Percentiles rank a stretch among this genome's conserved stretches.
Evolutionary conservation across 2,113 vertebrate genomes (phyloP).

Genomic region (Gallinago media): DNA sequence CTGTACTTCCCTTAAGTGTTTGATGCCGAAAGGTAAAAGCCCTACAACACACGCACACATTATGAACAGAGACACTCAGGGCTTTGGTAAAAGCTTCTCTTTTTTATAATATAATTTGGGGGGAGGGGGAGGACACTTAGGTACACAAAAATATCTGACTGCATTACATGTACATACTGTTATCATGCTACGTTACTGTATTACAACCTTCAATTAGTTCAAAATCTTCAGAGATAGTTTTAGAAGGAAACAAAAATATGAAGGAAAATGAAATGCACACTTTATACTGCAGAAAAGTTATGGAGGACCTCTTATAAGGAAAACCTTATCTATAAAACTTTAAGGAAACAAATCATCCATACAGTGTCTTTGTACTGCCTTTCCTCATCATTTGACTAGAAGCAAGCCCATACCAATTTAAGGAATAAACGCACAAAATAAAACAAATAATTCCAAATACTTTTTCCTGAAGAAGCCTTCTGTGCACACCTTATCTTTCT

Average conservation of each 20-base stretch:
- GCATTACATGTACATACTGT: fast-evolving
- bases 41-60: background rate
- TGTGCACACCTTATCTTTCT: background rate
- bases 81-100: background rate
- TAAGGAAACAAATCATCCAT: background rate
- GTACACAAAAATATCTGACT: background rate
- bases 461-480: background rate
- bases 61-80: background rate
- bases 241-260: background rate
- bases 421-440: background rate
- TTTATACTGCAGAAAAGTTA: background rate
- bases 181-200: background rate
- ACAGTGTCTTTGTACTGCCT: background rate
- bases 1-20: background rate
- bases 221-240: background rate
- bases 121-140: background rate
- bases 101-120: background rate
- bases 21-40: background rate
- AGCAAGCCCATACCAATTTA: background rate
- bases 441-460: background rate
- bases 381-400: background rate
- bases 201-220: background rate
- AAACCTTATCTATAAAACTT: background rate
- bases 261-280: background rate
- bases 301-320: background rate